Evolutionary conservation across 2,113 vertebrate genomes (phyloP).

Genomic region (Ochotona curzoniae): DNA sequence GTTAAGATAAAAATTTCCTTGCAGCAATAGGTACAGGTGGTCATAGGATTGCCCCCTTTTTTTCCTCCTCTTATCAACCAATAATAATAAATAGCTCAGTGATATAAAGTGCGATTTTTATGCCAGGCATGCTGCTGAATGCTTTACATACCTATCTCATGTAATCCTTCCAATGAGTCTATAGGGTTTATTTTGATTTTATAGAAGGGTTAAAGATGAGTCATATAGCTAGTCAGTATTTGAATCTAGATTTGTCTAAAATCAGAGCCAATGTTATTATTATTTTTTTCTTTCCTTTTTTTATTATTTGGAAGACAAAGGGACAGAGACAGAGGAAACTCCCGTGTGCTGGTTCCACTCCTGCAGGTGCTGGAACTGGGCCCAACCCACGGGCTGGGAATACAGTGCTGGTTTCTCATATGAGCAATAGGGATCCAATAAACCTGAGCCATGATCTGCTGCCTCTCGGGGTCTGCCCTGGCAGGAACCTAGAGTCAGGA

Average conservation of each 20-base stretch:
- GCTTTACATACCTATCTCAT: constrained; percentile 24
- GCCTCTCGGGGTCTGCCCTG: too few relatives aligned
- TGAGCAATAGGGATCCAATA: too few relatives aligned
- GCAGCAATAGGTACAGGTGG: constrained; percentile 33
- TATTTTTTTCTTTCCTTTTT: too few relatives aligned
- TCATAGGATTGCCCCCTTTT: constrained; percentile 19
- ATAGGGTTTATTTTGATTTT: constrained; percentile 38
- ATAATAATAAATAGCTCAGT: constrained; percentile 31
- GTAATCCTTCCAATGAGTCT: constrained; percentile 28
- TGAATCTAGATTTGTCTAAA: constrained; percentile 28
- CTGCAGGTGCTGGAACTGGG: too few relatives aligned
- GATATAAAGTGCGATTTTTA: constrained; percentile 44
- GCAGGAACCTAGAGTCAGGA: too few relatives aligned
- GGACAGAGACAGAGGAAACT: too few relatives aligned
- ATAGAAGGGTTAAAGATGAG: background rate
- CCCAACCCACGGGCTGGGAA: too few relatives aligned
- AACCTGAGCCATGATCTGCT: too few relatives aligned
- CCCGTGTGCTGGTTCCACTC: too few relatives aligned
- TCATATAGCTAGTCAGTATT: background rate
- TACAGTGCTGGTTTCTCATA: too few relatives aligned
- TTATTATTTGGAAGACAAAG: too few relatives aligned
- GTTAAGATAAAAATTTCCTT: constrained; percentile 53
- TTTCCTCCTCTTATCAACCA: background rate
- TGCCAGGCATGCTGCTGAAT: constrained; percentile 54
- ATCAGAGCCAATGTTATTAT: constrained; percentile 35